These are phyloP conservation scores for Cybosia mesomella DNA, from an alignment of 2,888 invertebrate genomes.

Conservation along the genomic window DNA sequence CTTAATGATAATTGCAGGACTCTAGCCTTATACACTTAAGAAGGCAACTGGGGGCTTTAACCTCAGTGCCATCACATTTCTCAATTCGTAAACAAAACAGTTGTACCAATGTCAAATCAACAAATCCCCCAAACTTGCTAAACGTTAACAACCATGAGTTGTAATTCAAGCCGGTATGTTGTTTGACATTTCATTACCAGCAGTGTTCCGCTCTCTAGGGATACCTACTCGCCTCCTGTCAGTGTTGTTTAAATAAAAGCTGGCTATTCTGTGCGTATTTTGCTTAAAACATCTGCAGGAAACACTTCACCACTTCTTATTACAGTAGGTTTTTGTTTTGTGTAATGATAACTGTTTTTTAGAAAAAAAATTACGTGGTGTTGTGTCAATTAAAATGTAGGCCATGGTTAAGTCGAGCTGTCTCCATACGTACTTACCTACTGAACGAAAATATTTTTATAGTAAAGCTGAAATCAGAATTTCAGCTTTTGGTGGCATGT, in stretches of 20 bases:
- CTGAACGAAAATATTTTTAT: no score
- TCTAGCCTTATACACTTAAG: no score
- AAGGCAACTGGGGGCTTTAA: not conserved
- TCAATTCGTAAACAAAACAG: not conserved
- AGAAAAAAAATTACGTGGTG: no score
- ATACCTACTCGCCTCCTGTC: not conserved
- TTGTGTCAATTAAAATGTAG: no score
- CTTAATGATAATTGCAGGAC: not conserved
- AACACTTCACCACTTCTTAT: not conserved
- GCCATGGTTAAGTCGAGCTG: no score
- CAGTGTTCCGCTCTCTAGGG: constrained; percentile 17
- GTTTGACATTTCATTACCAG: constrained; percentile 46
- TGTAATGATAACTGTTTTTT: no score
- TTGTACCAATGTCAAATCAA: constrained; percentile 3
- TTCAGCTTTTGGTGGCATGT: no score
- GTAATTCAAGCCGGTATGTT: constrained; percentile 22
- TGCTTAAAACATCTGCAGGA: not conserved
- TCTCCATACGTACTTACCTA: no score
- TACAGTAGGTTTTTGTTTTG: not conserved
- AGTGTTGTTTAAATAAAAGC: not conserved
- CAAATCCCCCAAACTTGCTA: not conserved
- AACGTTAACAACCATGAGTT: constrained; percentile 8
- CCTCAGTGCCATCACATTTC: not conserved
- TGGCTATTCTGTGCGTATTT: not conserved
- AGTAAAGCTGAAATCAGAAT: no score